Conservation (phyloP, 2,797 vertebrate species). For the Jordanella pulchra region DNA sequence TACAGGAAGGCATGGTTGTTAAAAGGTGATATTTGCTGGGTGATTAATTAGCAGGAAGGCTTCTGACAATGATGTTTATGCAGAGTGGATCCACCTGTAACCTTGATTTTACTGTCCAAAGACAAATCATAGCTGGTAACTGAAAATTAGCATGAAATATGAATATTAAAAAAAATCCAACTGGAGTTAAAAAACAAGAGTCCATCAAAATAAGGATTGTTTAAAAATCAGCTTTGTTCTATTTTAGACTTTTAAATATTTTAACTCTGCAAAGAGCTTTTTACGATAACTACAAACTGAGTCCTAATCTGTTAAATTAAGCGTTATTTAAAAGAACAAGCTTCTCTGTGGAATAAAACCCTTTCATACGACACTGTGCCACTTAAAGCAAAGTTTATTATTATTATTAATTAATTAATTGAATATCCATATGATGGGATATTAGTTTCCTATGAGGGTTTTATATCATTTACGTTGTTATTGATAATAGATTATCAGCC, state of each 20-base stretch:
- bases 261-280: too few relatives aligned
- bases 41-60: slow-evolving; percentile 48
- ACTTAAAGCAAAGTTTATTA: not conserved
- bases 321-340: not conserved
- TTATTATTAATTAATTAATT: not conserved
- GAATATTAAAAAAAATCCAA: not conserved
- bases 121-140: not conserved
- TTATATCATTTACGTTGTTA: too few relatives aligned
- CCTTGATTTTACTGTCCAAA: not conserved
- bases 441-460: too few relatives aligned
- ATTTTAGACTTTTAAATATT: not conserved
- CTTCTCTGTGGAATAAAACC: not conserved
- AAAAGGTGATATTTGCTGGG: slow-evolving; percentile 52
- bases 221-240: not conserved
- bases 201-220: not conserved
- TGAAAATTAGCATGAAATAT: too few relatives aligned
- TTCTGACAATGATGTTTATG: slow-evolving; percentile 7
- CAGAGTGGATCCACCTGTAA: not conserved
- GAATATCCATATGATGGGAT: too few relatives aligned
- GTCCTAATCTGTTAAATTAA: not conserved
- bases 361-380: not conserved
- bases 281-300: not conserved
- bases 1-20: slow-evolving; percentile 69
- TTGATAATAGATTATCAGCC: too few relatives aligned
- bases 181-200: not conserved